phyloP scores from a whole-genome alignment of 2,888 invertebrate species.

The Lithophane leautieri region DNA sequence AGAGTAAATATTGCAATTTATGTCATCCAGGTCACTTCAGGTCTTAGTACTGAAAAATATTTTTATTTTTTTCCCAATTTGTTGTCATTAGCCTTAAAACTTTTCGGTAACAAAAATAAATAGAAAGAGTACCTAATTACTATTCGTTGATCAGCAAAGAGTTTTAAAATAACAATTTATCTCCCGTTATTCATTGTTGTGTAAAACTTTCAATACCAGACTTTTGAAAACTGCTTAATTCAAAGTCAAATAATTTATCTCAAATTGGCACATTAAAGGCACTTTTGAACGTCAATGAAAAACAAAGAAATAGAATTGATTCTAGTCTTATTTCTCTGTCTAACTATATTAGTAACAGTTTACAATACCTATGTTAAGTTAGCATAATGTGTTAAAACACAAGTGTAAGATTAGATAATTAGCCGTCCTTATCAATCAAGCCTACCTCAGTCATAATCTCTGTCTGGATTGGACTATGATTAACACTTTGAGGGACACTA shows the following conservation, averaged over 20 bases:
- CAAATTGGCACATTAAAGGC: no score
- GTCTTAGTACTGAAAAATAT: neutral
- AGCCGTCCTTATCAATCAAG: constrained; percentile 7
- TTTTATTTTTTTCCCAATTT: neutral
- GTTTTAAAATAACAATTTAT: neutral
- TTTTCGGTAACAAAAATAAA: neutral
- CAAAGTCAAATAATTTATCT: no score
- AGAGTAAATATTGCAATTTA: neutral
- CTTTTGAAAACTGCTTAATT: neutral
- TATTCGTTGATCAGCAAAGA: neutral
- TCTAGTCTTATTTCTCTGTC: no score
- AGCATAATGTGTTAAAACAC: neutral
- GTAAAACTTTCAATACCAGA: neutral
- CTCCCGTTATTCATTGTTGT: neutral
- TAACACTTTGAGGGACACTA: neutral
- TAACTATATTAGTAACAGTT: neutral
- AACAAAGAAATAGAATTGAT: no score
- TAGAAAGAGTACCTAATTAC: no score
- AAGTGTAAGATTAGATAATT: constrained; percentile 35
- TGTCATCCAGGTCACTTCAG: neutral
- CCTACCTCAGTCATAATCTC: constrained; percentile 6
- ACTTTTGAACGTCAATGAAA: no score
- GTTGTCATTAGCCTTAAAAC: neutral
- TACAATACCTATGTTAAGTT: neutral
- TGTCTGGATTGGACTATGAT: neutral